These are phyloP conservation scores for Penaeus indicus DNA, from an alignment of 1,140 invertebrate species.

Conservation along the genomic window DNA sequence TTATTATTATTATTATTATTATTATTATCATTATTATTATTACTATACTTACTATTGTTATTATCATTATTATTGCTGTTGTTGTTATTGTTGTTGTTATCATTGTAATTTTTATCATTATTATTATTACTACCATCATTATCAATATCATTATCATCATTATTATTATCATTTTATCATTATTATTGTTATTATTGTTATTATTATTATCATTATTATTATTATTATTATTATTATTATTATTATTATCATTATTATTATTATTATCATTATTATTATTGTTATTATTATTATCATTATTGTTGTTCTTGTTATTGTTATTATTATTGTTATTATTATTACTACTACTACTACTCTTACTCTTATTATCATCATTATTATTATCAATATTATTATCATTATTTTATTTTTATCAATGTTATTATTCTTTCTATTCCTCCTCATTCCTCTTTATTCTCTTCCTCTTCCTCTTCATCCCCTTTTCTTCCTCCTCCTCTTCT, in stretches of 20 bases:
- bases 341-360: too few species aligned
- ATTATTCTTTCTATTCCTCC: too few species aligned
- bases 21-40: conserved; percentile 22
- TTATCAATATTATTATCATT: background rate
- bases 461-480: background rate
- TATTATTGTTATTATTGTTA: background rate
- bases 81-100: background rate
- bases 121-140: background rate
- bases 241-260: conserved; percentile 1
- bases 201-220: conserved; percentile 8
- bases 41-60: conserved; percentile 21
- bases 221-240: background rate
- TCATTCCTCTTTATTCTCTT: too few species aligned
- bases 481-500: background rate
- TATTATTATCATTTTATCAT: background rate
- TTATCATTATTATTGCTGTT: background rate
- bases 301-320: background rate
- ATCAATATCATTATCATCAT: background rate
- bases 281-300: background rate
- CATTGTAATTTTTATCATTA: too few species aligned
- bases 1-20: background rate
- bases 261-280: conserved; percentile 2
- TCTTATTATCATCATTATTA: background rate
- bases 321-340: background rate
- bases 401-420: too few species aligned